Evolutionary conservation across 2,888 invertebrate species (phyloP), one percentile per base, ranked within the genome.

Genomic region (Branchinecta sandiegonensis): DNA sequence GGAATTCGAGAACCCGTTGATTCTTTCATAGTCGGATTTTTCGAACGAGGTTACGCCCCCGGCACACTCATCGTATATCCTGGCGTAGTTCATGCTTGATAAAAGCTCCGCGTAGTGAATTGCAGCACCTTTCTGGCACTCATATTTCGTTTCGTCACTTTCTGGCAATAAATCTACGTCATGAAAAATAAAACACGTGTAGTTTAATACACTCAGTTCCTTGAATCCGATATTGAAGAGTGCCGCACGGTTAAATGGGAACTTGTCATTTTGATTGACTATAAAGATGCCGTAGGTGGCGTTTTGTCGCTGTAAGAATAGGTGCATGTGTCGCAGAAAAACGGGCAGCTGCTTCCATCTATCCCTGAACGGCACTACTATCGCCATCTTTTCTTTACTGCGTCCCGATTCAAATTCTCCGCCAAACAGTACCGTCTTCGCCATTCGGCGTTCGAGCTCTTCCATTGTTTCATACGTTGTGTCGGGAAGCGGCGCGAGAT

Each of bases 161-260:
- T 83, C 83, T 2, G 82, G 81, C 37, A 83, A 74, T 69, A 83
- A 76, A 72, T 83, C 83, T 2, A 83, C 82, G 74, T 83, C 83
- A 73, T 83, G 83, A 73, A 83, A 83, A 48, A 83, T 77, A 73
- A 81, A 82, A 74, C 83, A 83, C 71, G 80, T 78, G 72, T 77
- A 81, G 67, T 79, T 76, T 46, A 77, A 74, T 72, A 89, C 88
- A 76, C 89, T 81, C 37, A 94, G 93, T 79, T 97, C 96, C 73
- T 84, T 83, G 79, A 87, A 96, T 10, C 97, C 97, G 37, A 97
- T 87, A 79, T 97, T 97, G 90, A 97, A 91, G 72, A 97, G 81
- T 82, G 91, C 89, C 4, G 94, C 97, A 70, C 94, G 85, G 79
- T 96, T 96, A 79, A 96, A 96, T 65, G 72, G 73, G 8, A 69